Base-by-base conservation (phyloP, 2,113 vertebrate species). In the Ancistrus triradiatus region DNA sequence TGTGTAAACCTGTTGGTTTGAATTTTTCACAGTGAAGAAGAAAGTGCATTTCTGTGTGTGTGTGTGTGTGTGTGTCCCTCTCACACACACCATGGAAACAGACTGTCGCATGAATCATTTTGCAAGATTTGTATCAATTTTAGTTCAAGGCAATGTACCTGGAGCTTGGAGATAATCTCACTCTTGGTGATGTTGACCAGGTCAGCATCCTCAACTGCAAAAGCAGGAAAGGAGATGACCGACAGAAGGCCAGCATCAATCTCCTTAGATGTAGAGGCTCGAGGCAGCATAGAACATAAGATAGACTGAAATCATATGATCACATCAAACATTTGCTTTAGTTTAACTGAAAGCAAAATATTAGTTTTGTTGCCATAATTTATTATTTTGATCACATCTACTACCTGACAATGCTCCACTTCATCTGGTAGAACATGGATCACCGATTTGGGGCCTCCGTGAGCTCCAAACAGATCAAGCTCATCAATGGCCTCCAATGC, bases 401-500 rank as follows among this genome's bases (percentile, higher is more conserved):
- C 40, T 90, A 99, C 96, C 93, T 99, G 95, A 75, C 96, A 99
- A 47, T 96, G 96, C 65, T 99, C 91, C 1, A 99, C 95, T 74
- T 99, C 96, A 64, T 99, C 95, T 2, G 96, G 94, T 25, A 97
- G 83, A 70, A 99, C 96, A 2, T 99, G 96, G 78, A 99, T 97
- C 72, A 98, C 93, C 8, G 96, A 99, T 73, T 91, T 95, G 1
- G 92, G 92, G 33, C 95, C 94, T 69, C 96, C 95, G 0, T 94
- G 89, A 44, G 90, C 94, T 59, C 96, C 96, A 81, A 98, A 99
- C 64, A 99, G 88, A 80, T 99, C 95, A 70, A 99, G 79, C 78
- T 99, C 96, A 84, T 99, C 96, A 48, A 99, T 98, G 59, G 96
- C 94, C 78, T 99, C 96, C 76, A 99, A 83, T 21, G 96, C 96